Conservation (phyloP, 1,140 invertebrate species). For the Varroa destructor region DNA sequence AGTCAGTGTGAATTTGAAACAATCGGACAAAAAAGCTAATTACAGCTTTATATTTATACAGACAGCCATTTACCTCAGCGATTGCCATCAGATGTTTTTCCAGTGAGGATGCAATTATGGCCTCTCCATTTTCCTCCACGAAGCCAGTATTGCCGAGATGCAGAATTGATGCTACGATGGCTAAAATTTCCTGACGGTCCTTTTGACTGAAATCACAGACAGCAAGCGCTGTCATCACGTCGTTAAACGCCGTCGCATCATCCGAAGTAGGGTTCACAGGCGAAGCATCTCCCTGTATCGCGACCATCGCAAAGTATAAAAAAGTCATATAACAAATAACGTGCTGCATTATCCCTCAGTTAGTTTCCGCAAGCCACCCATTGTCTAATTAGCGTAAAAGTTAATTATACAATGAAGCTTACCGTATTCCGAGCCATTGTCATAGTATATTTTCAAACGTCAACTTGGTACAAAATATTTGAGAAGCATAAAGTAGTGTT, state of each 20-base stretch:
- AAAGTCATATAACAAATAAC: constrained; percentile 29
- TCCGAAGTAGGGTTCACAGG: background rate
- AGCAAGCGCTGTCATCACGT: constrained; percentile 36
- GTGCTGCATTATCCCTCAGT: constrained; percentile 35
- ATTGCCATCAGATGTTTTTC: constrained; percentile 36
- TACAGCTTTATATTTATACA: background rate
- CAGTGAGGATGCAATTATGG: constrained; percentile 34
- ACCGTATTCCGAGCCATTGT: too few relatives aligned
- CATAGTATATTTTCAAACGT: too few relatives aligned
- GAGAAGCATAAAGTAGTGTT: too few relatives aligned
- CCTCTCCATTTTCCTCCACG: constrained; percentile 37
- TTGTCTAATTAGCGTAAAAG: constrained; percentile 33
- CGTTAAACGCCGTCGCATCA: constrained; percentile 33
- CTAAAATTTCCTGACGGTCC: constrained; percentile 36
- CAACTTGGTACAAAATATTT: too few relatives aligned
- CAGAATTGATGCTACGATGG: constrained; percentile 41
- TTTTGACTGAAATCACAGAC: constrained; percentile 35
- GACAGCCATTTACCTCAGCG: constrained; percentile 34
- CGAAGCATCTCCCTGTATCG: background rate
- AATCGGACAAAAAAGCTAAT: too few relatives aligned
- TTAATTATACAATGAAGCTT: too few relatives aligned
- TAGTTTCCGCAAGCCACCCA: constrained; percentile 37
- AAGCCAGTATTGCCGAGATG: constrained; percentile 42
- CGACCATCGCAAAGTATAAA: background rate
- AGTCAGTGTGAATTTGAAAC: too few relatives aligned